Conservation (phyloP, 2,888 invertebrate genomes). For the Geophilus truncorum region DNA sequence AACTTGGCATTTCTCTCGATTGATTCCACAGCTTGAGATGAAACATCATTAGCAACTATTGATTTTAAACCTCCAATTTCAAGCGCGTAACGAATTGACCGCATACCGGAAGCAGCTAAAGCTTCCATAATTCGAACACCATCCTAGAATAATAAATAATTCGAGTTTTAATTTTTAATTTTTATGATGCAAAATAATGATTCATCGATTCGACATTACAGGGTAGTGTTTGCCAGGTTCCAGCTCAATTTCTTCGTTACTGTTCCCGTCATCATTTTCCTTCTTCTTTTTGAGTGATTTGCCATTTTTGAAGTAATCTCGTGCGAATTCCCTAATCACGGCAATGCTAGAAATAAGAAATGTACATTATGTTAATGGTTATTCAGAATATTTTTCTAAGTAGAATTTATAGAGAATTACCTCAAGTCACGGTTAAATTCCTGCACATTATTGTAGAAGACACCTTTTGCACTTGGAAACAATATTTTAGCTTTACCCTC, state of each 20-base stretch:
- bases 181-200: no score
- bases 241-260: not conserved
- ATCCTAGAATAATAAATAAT: conserved; percentile 33
- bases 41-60: conserved; percentile 89
- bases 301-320: conserved; percentile 31
- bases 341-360: conserved; percentile 38
- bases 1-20: conserved; percentile 73
- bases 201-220: not conserved
- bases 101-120: conserved; percentile 87
- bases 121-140: conserved; percentile 80
- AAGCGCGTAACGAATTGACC: conserved; percentile 93
- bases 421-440: conserved; percentile 95
- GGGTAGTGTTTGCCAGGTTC: not conserved
- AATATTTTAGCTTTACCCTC: conserved; percentile 77
- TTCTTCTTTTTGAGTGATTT: not conserved
- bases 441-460: conserved; percentile 97
- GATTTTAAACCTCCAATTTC: conserved; percentile 77
- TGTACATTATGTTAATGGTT: not conserved
- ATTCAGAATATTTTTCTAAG: not conserved
- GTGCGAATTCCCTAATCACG: conserved; percentile 36
- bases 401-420: conserved; percentile 42
- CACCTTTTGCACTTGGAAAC: conserved; percentile 62
- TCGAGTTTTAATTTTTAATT: not conserved
- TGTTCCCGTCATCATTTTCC: not conserved
- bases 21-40: conserved; percentile 73